Base-by-base conservation (phyloP, 2,888 invertebrate genomes). In the Ferdinandea cuprea region DNA sequence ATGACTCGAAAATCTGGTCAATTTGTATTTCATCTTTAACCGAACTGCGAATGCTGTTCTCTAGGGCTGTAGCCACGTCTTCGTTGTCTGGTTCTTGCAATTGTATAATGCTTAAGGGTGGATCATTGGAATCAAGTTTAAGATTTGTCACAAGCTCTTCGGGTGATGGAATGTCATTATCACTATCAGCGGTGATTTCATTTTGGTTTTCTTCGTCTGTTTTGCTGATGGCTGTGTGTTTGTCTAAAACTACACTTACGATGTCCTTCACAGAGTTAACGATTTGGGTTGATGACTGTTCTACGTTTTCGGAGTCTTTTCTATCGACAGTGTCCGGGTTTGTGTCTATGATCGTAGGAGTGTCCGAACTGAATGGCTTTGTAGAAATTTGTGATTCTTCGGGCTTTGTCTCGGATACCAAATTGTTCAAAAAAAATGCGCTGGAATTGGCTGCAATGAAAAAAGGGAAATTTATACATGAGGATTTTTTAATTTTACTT, bases 31-130 rank as follows among this genome's bases (percentile, higher is more conserved):
- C 87, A 21, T 85, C 87, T 59, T 88, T 87, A 1, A 89, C 88
- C 0, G 87, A 87, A 81, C 87, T 87, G 0, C 88, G 85, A 58
- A 89, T 89, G 19, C 86, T 86, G 63, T 89, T 85, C 63, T 89
- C 89, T 19, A 89, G 52, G 0, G 50, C 35, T n/a, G 59, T 52
- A 17, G 52, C 58, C 1, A 68, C 25, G 6, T 76, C 68, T 7
- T 52, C 42, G 11, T 17, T 32, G 50, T 61, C 28, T 17, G 50
- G 4, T 19, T 76, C 68, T 19, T 59, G 68, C 11, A 74, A 40
- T 25, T 58, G 56, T 0, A 74, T 40, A 50, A 74, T 74, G n/a
- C 32, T 74, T 9, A 74, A 19, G 0, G 6, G n/a, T 25, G 56
- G n/a, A 3, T 74, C 30, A 11, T 28, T 46, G 8, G 54, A 11